Evolutionary conservation across 2,888 invertebrate species (phyloP).

Genomic region (Drosophila villosipedis): DNA sequence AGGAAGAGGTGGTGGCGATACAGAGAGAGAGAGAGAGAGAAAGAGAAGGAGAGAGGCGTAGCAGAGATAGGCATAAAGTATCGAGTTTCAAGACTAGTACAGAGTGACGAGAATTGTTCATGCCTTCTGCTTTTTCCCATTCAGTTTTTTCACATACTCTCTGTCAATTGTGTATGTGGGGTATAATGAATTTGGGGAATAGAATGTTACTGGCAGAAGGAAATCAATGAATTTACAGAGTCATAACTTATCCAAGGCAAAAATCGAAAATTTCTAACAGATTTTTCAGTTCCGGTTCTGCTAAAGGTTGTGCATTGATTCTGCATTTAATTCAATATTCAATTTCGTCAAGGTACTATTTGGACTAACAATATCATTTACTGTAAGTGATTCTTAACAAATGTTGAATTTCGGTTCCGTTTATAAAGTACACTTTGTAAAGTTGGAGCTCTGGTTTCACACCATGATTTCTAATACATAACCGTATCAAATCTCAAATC

Average conservation of each 20-base stretch:
- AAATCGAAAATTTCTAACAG: too few species aligned
- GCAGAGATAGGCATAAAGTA: constrained; percentile 7
- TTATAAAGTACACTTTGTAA: not conserved
- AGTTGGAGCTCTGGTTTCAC: not conserved
- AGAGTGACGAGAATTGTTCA: not conserved
- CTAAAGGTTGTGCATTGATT: not conserved
- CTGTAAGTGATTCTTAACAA: too few species aligned
- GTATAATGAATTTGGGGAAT: not conserved
- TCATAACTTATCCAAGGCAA: not conserved
- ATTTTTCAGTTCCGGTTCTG: not conserved
- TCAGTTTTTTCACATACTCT: not conserved
- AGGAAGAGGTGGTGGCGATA: not conserved
- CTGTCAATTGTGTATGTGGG: not conserved
- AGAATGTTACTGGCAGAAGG: not conserved
- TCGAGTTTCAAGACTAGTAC: not conserved
- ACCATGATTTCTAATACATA: not conserved
- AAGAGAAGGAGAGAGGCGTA: not conserved
- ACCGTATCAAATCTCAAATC: not conserved
- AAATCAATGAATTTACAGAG: rapidly evolving
- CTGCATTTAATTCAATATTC: not conserved
- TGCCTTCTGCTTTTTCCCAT: not conserved
- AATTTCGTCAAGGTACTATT: too few species aligned
- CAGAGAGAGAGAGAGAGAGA: not conserved
- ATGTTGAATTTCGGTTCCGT: too few species aligned
- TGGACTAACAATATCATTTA: too few species aligned